Percentiles rank a stretch among this genome's conserved stretches.
Conservation (phyloP, 2,888 invertebrate genomes). For the Eilema sororculum region DNA sequence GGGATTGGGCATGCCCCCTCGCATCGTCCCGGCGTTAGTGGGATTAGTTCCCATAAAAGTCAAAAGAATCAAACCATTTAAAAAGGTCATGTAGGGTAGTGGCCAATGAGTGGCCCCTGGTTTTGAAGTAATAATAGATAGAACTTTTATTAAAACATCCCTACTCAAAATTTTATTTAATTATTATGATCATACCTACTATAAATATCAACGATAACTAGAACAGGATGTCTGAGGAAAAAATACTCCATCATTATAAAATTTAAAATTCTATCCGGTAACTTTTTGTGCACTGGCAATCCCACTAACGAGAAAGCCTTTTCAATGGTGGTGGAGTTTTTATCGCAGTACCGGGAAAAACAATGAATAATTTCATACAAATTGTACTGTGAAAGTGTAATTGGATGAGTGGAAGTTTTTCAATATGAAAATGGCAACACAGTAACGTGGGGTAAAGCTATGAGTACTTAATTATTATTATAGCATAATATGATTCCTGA, state of each 20-base stretch:
- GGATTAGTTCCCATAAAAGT: no score
- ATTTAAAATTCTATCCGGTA: not conserved
- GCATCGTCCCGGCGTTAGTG: no score
- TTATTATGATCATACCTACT: no score
- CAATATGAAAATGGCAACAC: not conserved
- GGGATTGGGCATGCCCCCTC: no score
- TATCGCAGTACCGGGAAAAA: not conserved
- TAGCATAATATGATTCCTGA: no score
- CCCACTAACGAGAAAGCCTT: constrained; percentile 1
- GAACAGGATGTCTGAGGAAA: not conserved
- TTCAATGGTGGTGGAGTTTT: not conserved
- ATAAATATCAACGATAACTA: not conserved
- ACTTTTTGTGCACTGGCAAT: not conserved
- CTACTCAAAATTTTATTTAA: no score
- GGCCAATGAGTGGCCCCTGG: no score
- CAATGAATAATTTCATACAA: constrained; percentile 1
- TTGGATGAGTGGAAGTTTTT: not conserved
- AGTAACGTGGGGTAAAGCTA: not conserved
- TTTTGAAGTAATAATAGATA: no score
- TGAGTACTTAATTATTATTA: not conserved
- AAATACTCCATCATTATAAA: not conserved
- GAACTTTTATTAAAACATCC: no score
- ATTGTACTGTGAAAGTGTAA: not conserved
- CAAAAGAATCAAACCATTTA: not conserved
- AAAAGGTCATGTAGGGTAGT: not conserved